Evolutionary conservation across 2,888 invertebrate species (phyloP).

Genomic region (Andricus quercusramuli): DNA sequence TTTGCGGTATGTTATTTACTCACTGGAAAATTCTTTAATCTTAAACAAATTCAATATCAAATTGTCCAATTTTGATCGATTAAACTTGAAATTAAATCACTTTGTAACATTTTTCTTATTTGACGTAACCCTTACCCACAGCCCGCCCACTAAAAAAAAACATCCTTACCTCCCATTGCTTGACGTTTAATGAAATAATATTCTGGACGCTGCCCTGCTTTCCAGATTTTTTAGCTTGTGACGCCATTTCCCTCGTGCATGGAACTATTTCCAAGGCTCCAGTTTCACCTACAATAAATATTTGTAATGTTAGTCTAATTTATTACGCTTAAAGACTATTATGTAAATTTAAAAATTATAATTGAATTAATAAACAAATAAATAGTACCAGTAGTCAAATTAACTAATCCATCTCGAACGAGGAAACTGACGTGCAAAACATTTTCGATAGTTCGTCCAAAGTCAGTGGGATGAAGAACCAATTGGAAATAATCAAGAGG

Average conservation of each 20-base stretch:
- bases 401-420: conserved; percentile 81
- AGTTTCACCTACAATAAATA: conserved; percentile 57
- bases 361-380: conserved; percentile 36
- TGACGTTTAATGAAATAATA: conserved; percentile 80
- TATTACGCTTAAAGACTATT: too few relatives aligned
- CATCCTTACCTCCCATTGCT: conserved; percentile 81
- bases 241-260: conserved; percentile 65
- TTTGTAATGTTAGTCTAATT: not conserved
- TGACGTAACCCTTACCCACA: too few relatives aligned
- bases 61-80: too few relatives aligned
- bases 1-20: not conserved
- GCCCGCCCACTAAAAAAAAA: conserved; percentile 5
- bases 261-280: conserved; percentile 67
- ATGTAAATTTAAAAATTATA: not conserved
- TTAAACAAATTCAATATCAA: too few relatives aligned
- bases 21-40: too few relatives aligned
- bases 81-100: not conserved
- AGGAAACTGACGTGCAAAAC: conserved; percentile 84
- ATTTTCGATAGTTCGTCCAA: conserved; percentile 83
- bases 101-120: not conserved
- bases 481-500: conserved; percentile 82
- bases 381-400: conserved; percentile 79
- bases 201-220: conserved; percentile 80
- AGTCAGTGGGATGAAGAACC: conserved; percentile 82
- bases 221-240: conserved; percentile 61